These are phyloP conservation scores for Turritopsis rubra DNA, from an alignment of 30 jellyfish, hydroid and myxozoan species.

Conservation along the genomic window DNA sequence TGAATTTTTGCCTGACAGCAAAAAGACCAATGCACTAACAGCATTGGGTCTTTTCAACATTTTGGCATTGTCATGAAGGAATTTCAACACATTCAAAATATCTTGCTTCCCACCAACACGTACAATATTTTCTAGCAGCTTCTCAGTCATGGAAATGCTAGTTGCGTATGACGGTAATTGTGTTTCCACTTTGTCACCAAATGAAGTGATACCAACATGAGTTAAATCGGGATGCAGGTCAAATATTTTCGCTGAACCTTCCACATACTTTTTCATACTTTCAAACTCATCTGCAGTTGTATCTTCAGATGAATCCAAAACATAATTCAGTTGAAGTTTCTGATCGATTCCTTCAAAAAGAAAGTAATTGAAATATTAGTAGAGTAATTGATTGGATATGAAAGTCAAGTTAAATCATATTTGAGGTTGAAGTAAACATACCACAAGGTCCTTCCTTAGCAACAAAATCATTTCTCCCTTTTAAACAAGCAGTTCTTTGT, in stretches of 20 bases:
- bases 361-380: not conserved
- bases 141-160: not conserved
- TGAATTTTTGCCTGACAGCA: constrained; percentile 62
- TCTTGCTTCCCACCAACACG: constrained; percentile 19
- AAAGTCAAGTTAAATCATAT: no score
- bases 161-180: not conserved
- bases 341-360: not conserved
- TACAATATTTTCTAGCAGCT: not conserved
- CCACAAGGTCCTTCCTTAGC: constrained; percentile 53
- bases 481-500: constrained; percentile 48
- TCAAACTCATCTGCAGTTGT: constrained; percentile 23
- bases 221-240: constrained; percentile 22
- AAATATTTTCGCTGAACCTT: constrained; percentile 34
- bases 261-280: constrained; percentile 39
- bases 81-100: not conserved
- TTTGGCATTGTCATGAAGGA: not conserved
- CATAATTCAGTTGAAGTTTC: constrained; percentile 24
- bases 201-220: constrained; percentile 24
- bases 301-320: constrained; percentile 34
- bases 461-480: constrained; percentile 4
- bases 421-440: constrained; percentile 12
- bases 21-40: constrained; percentile 37
- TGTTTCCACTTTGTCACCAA: constrained; percentile 36
- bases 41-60: constrained; percentile 21
- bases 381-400: no score